These are phyloP conservation scores for Antheraea mylitta DNA, from an alignment of 1,140 invertebrate species.

Conservation along the genomic window DNA sequence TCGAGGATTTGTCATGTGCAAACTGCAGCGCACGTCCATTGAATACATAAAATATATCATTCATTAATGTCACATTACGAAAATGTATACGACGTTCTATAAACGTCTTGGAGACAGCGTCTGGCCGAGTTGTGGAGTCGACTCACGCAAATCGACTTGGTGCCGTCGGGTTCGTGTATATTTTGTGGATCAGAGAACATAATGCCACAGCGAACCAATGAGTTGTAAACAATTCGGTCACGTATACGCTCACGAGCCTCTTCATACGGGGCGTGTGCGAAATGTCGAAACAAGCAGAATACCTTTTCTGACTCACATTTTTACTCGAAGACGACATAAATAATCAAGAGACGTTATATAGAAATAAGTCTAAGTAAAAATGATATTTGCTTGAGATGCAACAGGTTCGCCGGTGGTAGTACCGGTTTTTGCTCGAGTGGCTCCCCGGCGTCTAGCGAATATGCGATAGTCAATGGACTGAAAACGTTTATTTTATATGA, in stretches of 20 bases:
- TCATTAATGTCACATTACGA: constrained; percentile 38
- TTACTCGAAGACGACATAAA: background rate
- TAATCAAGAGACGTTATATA: background rate
- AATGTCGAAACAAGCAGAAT: constrained; percentile 19
- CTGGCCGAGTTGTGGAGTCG: constrained; percentile 26
- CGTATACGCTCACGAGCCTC: constrained; percentile 26
- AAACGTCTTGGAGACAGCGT: constrained; percentile 19
- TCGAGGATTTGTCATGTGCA: constrained; percentile 14
- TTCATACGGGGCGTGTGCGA: constrained; percentile 23
- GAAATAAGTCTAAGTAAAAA: background rate
- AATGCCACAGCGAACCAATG: constrained; percentile 14
- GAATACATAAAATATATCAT: constrained; percentile 34
- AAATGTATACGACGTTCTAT: constrained; percentile 34
- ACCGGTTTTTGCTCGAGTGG: constrained; percentile 60
- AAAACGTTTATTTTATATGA: constrained; percentile 51
- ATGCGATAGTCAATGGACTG: constrained; percentile 49
- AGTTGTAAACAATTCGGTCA: constrained; percentile 26
- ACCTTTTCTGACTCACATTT: background rate
- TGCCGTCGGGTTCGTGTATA: constrained; percentile 11
- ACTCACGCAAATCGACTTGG: constrained; percentile 33
- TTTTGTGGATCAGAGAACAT: background rate
- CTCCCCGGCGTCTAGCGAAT: constrained; percentile 63
- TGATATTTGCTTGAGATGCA: constrained; percentile 42
- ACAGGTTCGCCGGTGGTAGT: constrained; percentile 31
- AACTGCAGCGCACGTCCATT: constrained; percentile 10